Conservation (phyloP, 2,797 vertebrate species). For the Oryzias dopingdopingensis region DNA sequence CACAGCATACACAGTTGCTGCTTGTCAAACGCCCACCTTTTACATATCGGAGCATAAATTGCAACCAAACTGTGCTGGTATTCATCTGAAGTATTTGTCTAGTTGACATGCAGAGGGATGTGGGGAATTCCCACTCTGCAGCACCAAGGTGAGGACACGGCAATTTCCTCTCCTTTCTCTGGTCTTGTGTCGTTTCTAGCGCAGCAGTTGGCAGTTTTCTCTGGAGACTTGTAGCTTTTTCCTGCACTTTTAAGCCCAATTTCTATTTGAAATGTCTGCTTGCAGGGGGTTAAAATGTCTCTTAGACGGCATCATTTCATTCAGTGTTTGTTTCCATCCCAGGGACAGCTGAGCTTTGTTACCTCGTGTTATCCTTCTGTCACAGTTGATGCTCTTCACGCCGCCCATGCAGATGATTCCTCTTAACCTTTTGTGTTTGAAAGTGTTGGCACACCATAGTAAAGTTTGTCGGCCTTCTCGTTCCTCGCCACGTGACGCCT, state of each 20-base stretch:
- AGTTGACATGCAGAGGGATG: slow-evolving; percentile 28
- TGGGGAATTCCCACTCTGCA: slow-evolving; percentile 26
- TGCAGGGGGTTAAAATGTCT: slow-evolving; percentile 9
- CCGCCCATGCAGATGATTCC: slow-evolving; percentile 4
- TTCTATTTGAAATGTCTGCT: too few species aligned
- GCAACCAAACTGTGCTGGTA: slow-evolving; percentile 12
- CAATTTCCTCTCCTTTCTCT: too few species aligned
- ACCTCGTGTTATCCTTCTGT: slow-evolving; percentile 29
- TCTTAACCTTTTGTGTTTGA: slow-evolving; percentile 1
- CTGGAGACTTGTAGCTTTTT: too few species aligned
- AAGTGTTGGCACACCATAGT: slow-evolving; percentile 10
- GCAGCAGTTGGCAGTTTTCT: too few species aligned
- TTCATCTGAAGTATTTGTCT: slow-evolving; percentile 25
- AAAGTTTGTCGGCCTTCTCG: too few species aligned
- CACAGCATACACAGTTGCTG: slow-evolving; percentile 11
- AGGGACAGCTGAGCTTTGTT: slow-evolving; percentile 15
- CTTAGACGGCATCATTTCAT: slow-evolving; percentile 2
- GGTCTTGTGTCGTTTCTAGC: too few species aligned
- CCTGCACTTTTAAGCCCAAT: too few species aligned
- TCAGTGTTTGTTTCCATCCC: slow-evolving; percentile 11
- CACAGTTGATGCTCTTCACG: slow-evolving; percentile 16
- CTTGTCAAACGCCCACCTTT: slow-evolving; percentile 11
- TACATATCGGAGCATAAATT: slow-evolving; percentile 35
- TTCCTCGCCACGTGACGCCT: too few species aligned
- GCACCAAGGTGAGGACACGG: too few species aligned